Conservation (phyloP, 2,888 invertebrate species). For the Mechanitis mazaeus region DNA sequence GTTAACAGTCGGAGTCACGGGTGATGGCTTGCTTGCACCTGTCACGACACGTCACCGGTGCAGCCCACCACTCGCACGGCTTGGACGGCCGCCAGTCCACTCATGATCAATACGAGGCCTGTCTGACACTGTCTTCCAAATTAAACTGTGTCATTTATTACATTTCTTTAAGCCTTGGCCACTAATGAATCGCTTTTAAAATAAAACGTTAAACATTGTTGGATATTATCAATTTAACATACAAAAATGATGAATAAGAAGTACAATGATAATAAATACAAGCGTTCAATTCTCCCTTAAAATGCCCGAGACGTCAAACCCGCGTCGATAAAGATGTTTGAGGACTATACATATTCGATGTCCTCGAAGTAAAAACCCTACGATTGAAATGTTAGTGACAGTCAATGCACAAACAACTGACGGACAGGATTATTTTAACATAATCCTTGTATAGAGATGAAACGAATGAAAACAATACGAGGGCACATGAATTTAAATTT, state of each 20-base stretch:
- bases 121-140: slow-evolving; percentile 74
- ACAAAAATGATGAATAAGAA: slow-evolving; percentile 25
- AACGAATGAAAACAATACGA: slow-evolving; percentile 69
- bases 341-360: slow-evolving; percentile 71
- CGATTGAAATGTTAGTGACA: slow-evolving; percentile 75
- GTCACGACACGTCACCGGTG: slow-evolving; percentile 65
- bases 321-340: slow-evolving; percentile 74
- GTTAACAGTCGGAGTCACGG: slow-evolving; percentile 50
- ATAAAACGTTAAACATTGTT: slow-evolving; percentile 40
- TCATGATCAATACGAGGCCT: slow-evolving; percentile 67
- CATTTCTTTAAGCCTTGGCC: slow-evolving; percentile 60
- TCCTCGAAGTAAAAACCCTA: slow-evolving; percentile 62
- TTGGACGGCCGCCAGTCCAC: slow-evolving; percentile 68
- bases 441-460: slow-evolving; percentile 70
- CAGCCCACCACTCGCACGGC: slow-evolving; percentile 70
- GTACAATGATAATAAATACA: slow-evolving; percentile 45
- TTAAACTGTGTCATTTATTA: slow-evolving; percentile 74
- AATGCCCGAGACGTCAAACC: slow-evolving; percentile 55
- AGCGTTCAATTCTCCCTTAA: slow-evolving; percentile 52
- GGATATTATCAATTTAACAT: slow-evolving; percentile 17
- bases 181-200: slow-evolving; percentile 56
- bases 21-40: slow-evolving; percentile 74
- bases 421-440: slow-evolving; percentile 72
- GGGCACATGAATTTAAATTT: slow-evolving; percentile 70
- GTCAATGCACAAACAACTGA: slow-evolving; percentile 71